Base-by-base conservation (phyloP, 2,113 vertebrate genomes). In the Ailuropoda melanoleuca region DNA sequence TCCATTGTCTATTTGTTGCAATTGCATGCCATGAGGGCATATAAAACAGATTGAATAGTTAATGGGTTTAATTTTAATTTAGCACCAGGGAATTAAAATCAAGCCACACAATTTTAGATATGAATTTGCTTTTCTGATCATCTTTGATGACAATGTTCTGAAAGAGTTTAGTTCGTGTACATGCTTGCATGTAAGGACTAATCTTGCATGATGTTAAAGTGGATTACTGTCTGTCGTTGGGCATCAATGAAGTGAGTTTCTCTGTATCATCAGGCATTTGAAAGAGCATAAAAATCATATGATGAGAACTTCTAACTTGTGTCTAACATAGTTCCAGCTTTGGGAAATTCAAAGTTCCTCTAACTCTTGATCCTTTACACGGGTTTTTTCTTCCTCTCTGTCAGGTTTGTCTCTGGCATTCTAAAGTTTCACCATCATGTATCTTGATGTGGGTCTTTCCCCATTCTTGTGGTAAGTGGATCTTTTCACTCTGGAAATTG, bases 51-150 rank as follows among this genome's bases (percentile, higher is more conserved):
- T 4, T 56, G 37, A 90, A 62, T 24, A 82, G 26, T 70, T 82
- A 78, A 37, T 50, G 21, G 6, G 4, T 58, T 92, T 82, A n/a
- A n/a, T 96, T 95, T 92, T 83, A 84, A 92, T 77, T 74, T 78
- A 43, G 60, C 23, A 77, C 43, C 53, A 84, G 12, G 8, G 24
- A 70, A 74, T 70, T 96, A 55, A 58, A 84, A 72, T 55, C n/a
- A 83, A 64, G 37, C 72, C 18, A 94, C 4, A 62, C 75, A 92
- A 77, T 43, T 55, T 60, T 34, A 68, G 43, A 85, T 12, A 31
- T 55, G 17, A 81, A 19, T 43, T 81, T 92, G 23, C 8, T 55
- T 92, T 89, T 93, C 70, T 74, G 34, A 50, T 72, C 48, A 56
- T 92, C 66, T 58, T 60, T 75, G 56, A 80, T 86, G 70, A 74